Conservation (phyloP, 2,113 vertebrate genomes). For the Syrrhaptes paradoxus region DNA sequence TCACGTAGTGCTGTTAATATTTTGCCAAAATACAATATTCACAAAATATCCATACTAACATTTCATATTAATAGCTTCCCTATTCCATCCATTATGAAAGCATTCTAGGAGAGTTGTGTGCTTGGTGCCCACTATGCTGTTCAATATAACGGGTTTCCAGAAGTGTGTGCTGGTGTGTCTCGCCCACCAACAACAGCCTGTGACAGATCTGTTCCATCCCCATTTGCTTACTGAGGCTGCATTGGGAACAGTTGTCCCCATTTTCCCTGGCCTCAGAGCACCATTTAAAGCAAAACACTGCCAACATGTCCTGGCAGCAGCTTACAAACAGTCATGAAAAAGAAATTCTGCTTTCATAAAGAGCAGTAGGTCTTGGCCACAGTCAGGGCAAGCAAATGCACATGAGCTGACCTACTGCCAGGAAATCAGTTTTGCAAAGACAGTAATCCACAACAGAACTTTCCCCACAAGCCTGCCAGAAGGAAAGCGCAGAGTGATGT, state of each 20-base stretch:
- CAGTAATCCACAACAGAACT: neutral
- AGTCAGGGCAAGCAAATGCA: neutral
- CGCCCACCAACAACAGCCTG: accelerated
- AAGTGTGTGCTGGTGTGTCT: neutral
- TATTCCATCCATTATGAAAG: neutral
- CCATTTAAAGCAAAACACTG: neutral
- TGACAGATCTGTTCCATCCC: neutral
- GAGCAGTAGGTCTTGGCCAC: neutral
- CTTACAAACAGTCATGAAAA: neutral
- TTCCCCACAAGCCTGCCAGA: neutral
- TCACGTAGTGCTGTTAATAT: neutral
- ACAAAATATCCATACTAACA: neutral
- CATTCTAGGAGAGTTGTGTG: neutral
- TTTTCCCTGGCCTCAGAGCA: neutral
- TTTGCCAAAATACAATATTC: neutral
- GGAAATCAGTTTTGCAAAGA: neutral
- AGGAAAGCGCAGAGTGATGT: neutral
- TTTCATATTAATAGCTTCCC: neutral
- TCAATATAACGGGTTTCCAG: neutral
- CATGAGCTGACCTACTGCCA: neutral
- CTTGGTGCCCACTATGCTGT: neutral
- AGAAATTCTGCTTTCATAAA: neutral
- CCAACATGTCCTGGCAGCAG: neutral
- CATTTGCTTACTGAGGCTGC: accelerated
- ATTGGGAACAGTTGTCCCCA: neutral